phyloP scores from a whole-genome alignment of 2,888 invertebrate species.

The Drosophila meridionalis region DNA sequence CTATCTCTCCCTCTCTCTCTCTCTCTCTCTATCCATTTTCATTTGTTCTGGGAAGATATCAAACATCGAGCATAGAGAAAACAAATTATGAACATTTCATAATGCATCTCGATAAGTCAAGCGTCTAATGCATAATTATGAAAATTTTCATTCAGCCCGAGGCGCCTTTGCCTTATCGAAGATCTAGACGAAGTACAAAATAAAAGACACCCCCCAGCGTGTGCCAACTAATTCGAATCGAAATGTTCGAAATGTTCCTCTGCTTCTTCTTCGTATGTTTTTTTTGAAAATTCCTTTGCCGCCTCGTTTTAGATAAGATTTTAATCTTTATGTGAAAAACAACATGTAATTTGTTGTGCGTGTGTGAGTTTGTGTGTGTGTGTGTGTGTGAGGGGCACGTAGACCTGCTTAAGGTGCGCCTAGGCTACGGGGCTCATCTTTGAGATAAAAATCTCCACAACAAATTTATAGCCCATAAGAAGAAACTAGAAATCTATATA shows the following conservation, averaged over 20 bases:
- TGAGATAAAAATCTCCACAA: slow-evolving; percentile 78
- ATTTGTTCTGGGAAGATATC: slow-evolving; percentile 60
- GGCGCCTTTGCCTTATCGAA: slow-evolving; percentile 52
- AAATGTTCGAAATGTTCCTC: background rate
- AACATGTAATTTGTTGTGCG: slow-evolving; percentile 81
- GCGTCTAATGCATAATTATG: slow-evolving; percentile 65
- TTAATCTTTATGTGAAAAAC: slow-evolving; percentile 84
- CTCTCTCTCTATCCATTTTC: background rate
- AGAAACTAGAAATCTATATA: slow-evolving; percentile 62
- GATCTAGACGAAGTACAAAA: slow-evolving; percentile 26
- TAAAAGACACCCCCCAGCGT: slow-evolving; percentile 81
- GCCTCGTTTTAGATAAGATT: slow-evolving; percentile 83
- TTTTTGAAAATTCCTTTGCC: slow-evolving; percentile 68
- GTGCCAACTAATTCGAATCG: slow-evolving; percentile 63
- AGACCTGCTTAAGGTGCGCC: slow-evolving; percentile 49
- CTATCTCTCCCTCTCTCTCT: background rate
- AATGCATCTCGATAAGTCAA: slow-evolving; percentile 38
- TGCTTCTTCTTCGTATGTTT: slow-evolving; percentile 8
- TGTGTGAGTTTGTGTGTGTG: slow-evolving; percentile 28
- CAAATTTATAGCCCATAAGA: slow-evolving; percentile 81
- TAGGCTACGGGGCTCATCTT: slow-evolving; percentile 66
- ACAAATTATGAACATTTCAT: slow-evolving; percentile 69
- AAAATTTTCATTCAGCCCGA: slow-evolving; percentile 73
- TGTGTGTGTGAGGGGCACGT: slow-evolving; percentile 43
- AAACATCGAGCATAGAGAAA: slow-evolving; percentile 33